Evolutionary conservation across 2,113 vertebrate species (phyloP).

Genomic region (Mus musculus): DNA sequence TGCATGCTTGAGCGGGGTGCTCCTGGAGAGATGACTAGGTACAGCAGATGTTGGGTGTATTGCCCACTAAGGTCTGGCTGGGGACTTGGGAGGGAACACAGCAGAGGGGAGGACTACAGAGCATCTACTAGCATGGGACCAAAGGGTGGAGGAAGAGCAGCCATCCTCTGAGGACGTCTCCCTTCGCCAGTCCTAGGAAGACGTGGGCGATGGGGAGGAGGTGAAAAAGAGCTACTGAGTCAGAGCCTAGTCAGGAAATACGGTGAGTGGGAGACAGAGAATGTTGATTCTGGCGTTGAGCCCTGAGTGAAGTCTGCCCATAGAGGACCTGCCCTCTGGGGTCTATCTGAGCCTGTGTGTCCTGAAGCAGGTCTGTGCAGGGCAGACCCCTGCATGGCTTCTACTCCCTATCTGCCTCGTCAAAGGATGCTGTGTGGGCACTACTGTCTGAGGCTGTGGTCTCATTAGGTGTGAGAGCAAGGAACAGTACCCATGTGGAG

Average conservation of each 20-base stretch:
- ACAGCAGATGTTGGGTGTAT: background rate
- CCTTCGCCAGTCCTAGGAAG: background rate
- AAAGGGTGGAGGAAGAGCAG: background rate
- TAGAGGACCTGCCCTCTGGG: background rate
- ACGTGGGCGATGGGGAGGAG: background rate
- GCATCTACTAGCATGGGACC: background rate
- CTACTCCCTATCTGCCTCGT: background rate
- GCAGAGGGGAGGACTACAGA: rapidly evolving
- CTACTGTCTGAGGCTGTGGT: background rate
- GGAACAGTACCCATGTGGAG: rapidly evolving
- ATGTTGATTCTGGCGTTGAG: background rate
- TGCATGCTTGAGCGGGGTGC: background rate
- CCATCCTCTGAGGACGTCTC: background rate
- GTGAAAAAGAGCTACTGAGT: background rate
- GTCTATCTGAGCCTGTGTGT: background rate
- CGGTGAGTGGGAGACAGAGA: background rate
- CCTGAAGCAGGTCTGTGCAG: background rate
- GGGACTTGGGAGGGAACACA: background rate
- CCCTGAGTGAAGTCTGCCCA: background rate
- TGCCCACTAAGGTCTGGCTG: background rate
- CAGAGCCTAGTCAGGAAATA: background rate
- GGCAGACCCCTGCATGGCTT: background rate
- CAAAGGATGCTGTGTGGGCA: background rate
- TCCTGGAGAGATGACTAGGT: background rate
- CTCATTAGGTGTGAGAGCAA: background rate